These are phyloP conservation scores for Pecten maximus DNA, from an alignment of 2,888 invertebrate species.

Conservation along the genomic window DNA sequence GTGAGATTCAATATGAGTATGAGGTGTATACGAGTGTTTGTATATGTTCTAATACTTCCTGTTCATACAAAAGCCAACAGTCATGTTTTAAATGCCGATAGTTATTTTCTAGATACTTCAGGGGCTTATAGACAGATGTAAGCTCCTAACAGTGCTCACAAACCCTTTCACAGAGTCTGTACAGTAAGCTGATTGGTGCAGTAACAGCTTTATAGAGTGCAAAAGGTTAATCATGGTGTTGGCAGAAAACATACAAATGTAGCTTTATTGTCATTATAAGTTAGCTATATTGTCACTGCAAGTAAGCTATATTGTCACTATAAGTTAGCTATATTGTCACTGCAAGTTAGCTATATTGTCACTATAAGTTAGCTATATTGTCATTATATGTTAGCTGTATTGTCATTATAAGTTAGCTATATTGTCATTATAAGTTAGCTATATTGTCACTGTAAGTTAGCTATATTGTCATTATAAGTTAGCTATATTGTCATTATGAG, in stretches of 20 bases:
- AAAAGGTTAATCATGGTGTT: not conserved
- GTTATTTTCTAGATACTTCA: not conserved
- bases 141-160: not conserved
- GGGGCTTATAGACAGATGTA: not conserved
- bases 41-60: slow-evolving; percentile 11
- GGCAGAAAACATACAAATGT: not conserved
- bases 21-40: not conserved
- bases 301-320: no score
- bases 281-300: no score
- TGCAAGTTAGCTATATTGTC: no score
- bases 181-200: not conserved
- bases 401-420: no score
- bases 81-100: not conserved
- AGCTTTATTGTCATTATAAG: not conserved
- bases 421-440: no score
- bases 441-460: no score
- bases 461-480: no score
- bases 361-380: no score
- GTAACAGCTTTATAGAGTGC: not conserved
- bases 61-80: not conserved
- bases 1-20: not conserved
- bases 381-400: no score
- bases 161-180: not conserved
- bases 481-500: no score
- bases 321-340: no score